Conservation (phyloP, 92 coral and sea anemone genomes). For the Parazoanthus darwini region DNA sequence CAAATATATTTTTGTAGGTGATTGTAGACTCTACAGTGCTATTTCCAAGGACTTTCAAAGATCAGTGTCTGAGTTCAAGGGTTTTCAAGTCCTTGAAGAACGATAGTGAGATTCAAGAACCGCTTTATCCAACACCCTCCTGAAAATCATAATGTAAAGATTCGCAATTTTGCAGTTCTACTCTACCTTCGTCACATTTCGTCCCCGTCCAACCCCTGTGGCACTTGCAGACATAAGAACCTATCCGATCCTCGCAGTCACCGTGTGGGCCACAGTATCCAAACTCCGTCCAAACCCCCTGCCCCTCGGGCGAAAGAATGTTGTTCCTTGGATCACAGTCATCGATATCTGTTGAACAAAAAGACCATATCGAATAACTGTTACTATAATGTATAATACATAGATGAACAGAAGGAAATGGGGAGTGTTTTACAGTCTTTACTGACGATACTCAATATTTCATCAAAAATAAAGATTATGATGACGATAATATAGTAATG, state of each 20-base stretch:
- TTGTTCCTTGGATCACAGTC: conserved; percentile 85
- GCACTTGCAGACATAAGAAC: conserved; percentile 67
- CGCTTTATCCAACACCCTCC: not conserved
- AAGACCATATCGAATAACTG: not conserved
- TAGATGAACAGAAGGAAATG: not conserved
- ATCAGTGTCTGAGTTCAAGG: not conserved
- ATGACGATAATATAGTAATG: too few relatives aligned
- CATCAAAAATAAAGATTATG: too few relatives aligned
- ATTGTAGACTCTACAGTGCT: too few relatives aligned
- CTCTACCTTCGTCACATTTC: conserved; percentile 67
- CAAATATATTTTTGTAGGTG: too few relatives aligned
- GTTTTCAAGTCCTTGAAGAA: too few relatives aligned
- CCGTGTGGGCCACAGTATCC: conserved; percentile 93
- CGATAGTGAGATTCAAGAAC: too few relatives aligned
- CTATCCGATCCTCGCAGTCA: conserved; percentile 69
- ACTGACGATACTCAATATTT: too few relatives aligned
- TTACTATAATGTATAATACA: not conserved
- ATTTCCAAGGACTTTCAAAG: not conserved
- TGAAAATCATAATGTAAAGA: not conserved
- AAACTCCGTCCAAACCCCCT: conserved; percentile 55
- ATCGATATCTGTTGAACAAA: conserved; percentile 69
- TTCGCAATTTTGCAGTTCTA: not conserved
- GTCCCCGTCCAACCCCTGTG: conserved; percentile 84
- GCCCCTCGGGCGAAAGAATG: conserved; percentile 65
- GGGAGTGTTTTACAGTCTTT: not conserved